Percentiles rank a stretch among this genome's conserved stretches.
phyloP scores from a whole-genome alignment of 1,140 invertebrate genomes.

The Dinoponera quadriceps region DNA sequence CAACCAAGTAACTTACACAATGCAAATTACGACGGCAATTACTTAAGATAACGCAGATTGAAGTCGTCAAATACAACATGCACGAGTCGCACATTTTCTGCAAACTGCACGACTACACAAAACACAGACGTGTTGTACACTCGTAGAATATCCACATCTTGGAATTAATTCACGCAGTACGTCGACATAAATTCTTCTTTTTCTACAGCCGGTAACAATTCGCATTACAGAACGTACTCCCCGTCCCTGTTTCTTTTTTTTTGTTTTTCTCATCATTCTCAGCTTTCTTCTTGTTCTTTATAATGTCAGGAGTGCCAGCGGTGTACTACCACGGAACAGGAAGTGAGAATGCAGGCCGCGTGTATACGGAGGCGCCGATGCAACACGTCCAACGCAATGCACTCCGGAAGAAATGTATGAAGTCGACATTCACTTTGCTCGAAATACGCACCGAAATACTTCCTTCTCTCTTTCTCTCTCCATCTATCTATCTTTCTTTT shows the following conservation, averaged over 20 bases:
- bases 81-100: background rate
- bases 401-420: constrained; percentile 83
- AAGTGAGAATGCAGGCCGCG: constrained; percentile 78
- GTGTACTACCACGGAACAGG: constrained; percentile 82
- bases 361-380: constrained; percentile 80
- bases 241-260: constrained; percentile 46
- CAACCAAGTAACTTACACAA: no score
- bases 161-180: constrained; percentile 18
- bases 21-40: no score
- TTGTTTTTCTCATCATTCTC: constrained; percentile 65
- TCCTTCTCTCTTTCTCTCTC: background rate
- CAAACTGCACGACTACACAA: no score
- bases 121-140: no score
- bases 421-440: constrained; percentile 75
- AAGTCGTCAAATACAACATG: background rate
- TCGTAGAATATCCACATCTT: background rate
- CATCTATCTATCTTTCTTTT: constrained; percentile 52
- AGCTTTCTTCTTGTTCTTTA: constrained; percentile 79
- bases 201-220: constrained; percentile 13
- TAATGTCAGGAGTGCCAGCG: constrained; percentile 81
- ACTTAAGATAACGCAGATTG: background rate
- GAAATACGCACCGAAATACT: constrained; percentile 50
- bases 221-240: constrained; percentile 36
- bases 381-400: constrained; percentile 81
- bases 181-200: constrained; percentile 18